Evolutionary conservation across 53 echinoderm and acorn worm species (phyloP).

Genomic region (Arbacia lixula): DNA sequence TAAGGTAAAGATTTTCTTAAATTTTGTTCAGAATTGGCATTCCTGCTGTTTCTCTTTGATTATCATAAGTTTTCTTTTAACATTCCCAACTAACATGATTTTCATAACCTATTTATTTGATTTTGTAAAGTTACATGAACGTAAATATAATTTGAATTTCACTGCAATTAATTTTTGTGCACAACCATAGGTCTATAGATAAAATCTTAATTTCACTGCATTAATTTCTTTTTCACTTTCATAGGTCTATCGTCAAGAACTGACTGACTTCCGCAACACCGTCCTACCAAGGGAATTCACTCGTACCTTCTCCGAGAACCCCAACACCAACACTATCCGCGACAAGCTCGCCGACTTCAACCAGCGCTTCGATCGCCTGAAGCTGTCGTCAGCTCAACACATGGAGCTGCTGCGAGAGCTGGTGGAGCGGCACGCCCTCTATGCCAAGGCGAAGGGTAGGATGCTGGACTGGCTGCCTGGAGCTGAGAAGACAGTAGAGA

Average conservation of each 20-base stretch:
- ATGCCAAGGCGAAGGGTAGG: constrained; percentile 66
- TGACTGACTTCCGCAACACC: constrained; percentile 77
- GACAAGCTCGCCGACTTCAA: constrained; percentile 74
- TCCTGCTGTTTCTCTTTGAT: too few relatives aligned
- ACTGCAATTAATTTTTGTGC: neutral
- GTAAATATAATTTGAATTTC: too few relatives aligned
- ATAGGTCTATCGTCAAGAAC: constrained; percentile 85
- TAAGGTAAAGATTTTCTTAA: constrained; percentile 68
- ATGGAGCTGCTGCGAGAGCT: constrained; percentile 80
- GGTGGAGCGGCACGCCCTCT: constrained; percentile 64
- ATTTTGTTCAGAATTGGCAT: too few relatives aligned
- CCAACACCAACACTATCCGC: constrained; percentile 79
- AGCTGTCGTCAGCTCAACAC: constrained; percentile 77
- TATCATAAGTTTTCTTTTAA: too few relatives aligned
- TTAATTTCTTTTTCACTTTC: neutral
- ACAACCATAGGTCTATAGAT: neutral
- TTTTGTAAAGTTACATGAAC: too few relatives aligned
- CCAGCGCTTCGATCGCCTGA: constrained; percentile 75
- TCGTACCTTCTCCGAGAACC: constrained; percentile 86
- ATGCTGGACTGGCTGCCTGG: constrained; percentile 84
- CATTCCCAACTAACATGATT: too few relatives aligned
- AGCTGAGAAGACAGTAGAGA: constrained; percentile 79
- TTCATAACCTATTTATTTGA: too few relatives aligned
- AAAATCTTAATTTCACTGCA: neutral
- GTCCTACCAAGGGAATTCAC: constrained; percentile 81